These are phyloP conservation scores for Anguilla obscura DNA, from an alignment of 2,797 vertebrate genomes.

Conservation along the genomic window DNA sequence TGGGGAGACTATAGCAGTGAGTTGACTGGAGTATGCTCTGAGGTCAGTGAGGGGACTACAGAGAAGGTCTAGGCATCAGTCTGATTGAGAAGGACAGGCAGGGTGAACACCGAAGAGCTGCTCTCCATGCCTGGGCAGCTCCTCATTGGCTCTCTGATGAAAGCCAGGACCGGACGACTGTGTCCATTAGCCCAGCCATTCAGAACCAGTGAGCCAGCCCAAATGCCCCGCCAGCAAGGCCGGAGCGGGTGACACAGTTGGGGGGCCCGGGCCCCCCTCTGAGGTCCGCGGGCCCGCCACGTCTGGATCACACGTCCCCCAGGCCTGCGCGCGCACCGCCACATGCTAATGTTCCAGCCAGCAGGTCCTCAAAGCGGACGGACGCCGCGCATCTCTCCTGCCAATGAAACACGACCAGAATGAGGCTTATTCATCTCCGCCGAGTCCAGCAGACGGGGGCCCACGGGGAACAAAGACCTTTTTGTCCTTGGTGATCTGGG, in stretches of 20 bases:
- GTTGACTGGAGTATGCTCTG: not conserved
- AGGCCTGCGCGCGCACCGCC: conserved; percentile 18
- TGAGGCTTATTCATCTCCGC: conserved; percentile 25
- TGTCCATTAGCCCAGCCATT: conserved; percentile 43
- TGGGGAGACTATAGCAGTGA: not conserved
- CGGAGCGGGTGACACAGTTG: conserved; percentile 49
- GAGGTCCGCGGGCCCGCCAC: conserved; percentile 30
- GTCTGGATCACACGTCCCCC: conserved; percentile 12
- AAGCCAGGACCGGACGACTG: not conserved
- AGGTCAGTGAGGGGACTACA: not conserved
- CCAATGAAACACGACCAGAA: conserved; percentile 41
- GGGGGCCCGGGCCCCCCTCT: conserved; percentile 44
- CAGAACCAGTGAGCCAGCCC: conserved; percentile 48
- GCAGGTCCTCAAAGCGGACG: conserved; percentile 33
- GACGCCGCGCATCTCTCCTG: conserved; percentile 38
- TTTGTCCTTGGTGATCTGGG: conserved; percentile 39
- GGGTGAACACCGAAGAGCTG: not conserved
- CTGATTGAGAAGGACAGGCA: not conserved
- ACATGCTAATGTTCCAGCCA: conserved; percentile 23
- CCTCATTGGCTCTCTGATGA: not conserved
- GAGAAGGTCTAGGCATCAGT: not conserved
- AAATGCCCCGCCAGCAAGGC: conserved; percentile 54
- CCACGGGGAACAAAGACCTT: conserved; percentile 48
- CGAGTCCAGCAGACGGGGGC: conserved; percentile 22
- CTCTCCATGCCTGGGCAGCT: conserved; percentile 17